These are phyloP conservation scores for Maccullochella peelii DNA, from an alignment of 2,113 vertebrate genomes.

Conservation along the genomic window DNA sequence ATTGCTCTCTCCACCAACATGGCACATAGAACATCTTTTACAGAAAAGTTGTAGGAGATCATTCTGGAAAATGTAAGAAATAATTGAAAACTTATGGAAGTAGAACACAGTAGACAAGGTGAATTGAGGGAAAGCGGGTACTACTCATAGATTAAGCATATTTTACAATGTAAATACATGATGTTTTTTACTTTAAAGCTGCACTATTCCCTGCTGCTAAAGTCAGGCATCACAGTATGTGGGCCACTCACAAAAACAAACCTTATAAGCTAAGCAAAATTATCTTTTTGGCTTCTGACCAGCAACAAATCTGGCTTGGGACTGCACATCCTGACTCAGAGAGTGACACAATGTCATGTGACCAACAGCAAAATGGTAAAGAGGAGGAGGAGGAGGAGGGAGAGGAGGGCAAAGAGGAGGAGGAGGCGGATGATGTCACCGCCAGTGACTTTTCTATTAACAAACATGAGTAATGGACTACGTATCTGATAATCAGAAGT, in stretches of 20 bases:
- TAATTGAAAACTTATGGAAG: not conserved
- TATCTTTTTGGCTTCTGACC: not conserved
- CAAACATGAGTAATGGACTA: constrained; percentile 51
- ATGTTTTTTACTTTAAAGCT: not conserved
- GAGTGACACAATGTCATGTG: constrained; percentile 59
- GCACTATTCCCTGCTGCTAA: not conserved
- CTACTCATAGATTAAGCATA: constrained; percentile 7
- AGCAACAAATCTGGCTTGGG: constrained; percentile 31
- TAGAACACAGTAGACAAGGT: not conserved
- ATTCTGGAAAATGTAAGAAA: constrained; percentile 19
- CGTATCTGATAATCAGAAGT: constrained; percentile 41
- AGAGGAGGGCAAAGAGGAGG: constrained; percentile 5
- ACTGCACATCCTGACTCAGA: constrained; percentile 64
- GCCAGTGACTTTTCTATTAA: constrained; percentile 58
- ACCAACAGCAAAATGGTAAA: constrained; percentile 48
- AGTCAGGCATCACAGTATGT: not conserved
- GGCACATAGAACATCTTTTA: not conserved
- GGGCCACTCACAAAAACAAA: not conserved
- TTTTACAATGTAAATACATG: not conserved
- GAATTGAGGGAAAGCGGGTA: not conserved
- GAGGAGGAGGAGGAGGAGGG: constrained; percentile 33
- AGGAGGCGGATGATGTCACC: constrained; percentile 57
- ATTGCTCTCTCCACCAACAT: not conserved
- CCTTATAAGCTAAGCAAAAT: not conserved
- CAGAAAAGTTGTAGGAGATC: not conserved